Evolutionary conservation across 2,888 invertebrate genomes (phyloP), one percentile per base, ranked within the genome.

Genomic region (Rhagonycha fulva): DNA sequence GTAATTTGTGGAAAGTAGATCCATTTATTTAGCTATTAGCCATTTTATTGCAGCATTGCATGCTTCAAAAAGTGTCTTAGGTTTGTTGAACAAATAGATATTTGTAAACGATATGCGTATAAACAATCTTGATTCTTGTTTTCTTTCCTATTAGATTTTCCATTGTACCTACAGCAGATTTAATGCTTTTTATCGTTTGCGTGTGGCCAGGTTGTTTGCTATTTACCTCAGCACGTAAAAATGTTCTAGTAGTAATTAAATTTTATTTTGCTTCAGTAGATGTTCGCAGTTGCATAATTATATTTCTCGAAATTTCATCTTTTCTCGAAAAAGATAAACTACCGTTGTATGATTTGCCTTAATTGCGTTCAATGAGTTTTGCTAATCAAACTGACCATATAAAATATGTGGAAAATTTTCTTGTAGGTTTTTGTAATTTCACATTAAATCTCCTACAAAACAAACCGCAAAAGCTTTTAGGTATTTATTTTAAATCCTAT

Each of bases 41-140:
- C 63, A 24, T 66, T 66, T 66, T 66, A 66, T 66, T 66, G 9
- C 63, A 66, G 26, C 26, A 24, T 66, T 66, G 63, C 63, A 66
- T 66, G 63, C n/a, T 26, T 26, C 23, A 66, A 66, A 66, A 66
- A 66, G 24, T 66, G 24, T 23, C 24, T 24, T 24, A 66, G 12
- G 63, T 66, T 66, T 24, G 26, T 66, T 24, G 63, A 66, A 66
- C 63, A 66, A 66, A 66, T 26, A 66, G 63, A 66, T 66, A 66
- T 66, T 66, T 66, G n/a, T n/a, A 23, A 66, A 19, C 24, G 63
- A 66, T 66, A 66, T 26, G 63, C 63, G 23, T 66, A 66, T 66
- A 24, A 24, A 26, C 14, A 23, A 66, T 66, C 63, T 24, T 24
- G 63, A 66, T 66, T 12, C 24, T 66, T 66, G 63, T 19, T 66